Base-by-base conservation (phyloP, 2,888 invertebrate species). In the Gymnosoma rotundatum region DNA sequence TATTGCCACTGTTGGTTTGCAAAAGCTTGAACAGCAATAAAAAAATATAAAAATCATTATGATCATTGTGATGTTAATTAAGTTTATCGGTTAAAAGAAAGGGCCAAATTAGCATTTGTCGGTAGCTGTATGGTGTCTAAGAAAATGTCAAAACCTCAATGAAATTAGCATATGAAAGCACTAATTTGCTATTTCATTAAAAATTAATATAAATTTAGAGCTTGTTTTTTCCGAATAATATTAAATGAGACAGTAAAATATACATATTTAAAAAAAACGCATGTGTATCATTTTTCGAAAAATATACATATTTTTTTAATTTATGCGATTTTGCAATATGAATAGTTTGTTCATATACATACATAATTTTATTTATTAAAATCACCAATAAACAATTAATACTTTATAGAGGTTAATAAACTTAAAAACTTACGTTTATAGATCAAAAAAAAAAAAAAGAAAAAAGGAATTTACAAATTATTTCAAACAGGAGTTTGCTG, bases 91-190 rank as follows among this genome's bases (percentile, higher is more conserved):
- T 32, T 52, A 76, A 69, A 63, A 61, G 48, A 69, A 61, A 74
- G 83, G 75, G 48, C 42, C 58, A 38, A 38, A 56, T 63, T 42
- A 20, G 38, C 52, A 72, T 50, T 69, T 64, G 70, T 73, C 84
- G 70, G 84, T 81, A 84, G 84, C 84, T 61, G 70, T 78, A 63
- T 78, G 64, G 74, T 81, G 81, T 74, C 78, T 81, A 81, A 75
- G 78, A 78, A 84, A 84, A 81, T 84, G 84, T 84, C 84, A 84
- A 74, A 83, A 84, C 74, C 78, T 54, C 16, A 52, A 69, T 25
- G 16, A 60, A 69, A 84, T 84, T 84, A 78, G 78, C 84, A 84
- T 84, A 74, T 78, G 78, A 81, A 84, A 74, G 81, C 81, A 42
- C 64, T 78, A 69, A 74, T 78, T 81, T 81, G n/a, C 60, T 67